Conservation (phyloP, 2,888 invertebrate genomes). For the Germaria angustata region DNA sequence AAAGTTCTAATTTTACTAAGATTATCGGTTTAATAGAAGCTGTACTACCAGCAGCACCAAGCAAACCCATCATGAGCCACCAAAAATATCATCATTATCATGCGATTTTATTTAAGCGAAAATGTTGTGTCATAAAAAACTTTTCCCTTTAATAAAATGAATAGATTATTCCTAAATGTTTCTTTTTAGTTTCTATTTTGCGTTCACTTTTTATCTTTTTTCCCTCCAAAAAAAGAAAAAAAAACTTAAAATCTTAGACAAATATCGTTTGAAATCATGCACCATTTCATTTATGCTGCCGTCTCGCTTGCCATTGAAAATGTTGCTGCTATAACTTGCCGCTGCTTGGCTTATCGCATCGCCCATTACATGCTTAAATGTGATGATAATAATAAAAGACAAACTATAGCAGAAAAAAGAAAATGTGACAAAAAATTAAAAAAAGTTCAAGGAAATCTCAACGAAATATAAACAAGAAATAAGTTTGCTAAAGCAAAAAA, state of each 20-base stretch:
- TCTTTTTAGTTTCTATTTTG: neutral
- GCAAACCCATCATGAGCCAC: neutral
- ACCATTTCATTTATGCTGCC: slow-evolving; percentile 32
- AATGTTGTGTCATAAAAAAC: slow-evolving; percentile 61
- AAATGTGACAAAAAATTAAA: neutral
- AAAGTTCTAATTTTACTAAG: slow-evolving; percentile 58
- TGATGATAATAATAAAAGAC: slow-evolving; percentile 56
- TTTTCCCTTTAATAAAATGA: slow-evolving; percentile 62
- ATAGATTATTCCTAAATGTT: slow-evolving; percentile 44
- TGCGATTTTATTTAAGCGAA: slow-evolving; percentile 52
- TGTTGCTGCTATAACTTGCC: slow-evolving; percentile 15
- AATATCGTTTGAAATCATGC: slow-evolving; percentile 49
- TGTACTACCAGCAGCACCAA: neutral
- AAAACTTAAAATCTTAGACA: slow-evolving; percentile 51
- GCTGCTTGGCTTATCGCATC: slow-evolving; percentile 59
- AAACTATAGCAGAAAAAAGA: slow-evolving; percentile 20
- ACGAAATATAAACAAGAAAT: slow-evolving; percentile 42
- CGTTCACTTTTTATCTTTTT: slow-evolving; percentile 8
- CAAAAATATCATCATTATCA: slow-evolving; percentile 36
- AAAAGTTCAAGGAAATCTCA: slow-evolving; percentile 47
- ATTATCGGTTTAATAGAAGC: slow-evolving; percentile 52
- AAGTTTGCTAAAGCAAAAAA: neutral
- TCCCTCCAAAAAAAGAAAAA: too few species aligned
- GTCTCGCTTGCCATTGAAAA: neutral
- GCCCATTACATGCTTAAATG: slow-evolving; percentile 62